phyloP scores from a whole-genome alignment of 2,113 vertebrate species.

The Trachemys scripta region DNA sequence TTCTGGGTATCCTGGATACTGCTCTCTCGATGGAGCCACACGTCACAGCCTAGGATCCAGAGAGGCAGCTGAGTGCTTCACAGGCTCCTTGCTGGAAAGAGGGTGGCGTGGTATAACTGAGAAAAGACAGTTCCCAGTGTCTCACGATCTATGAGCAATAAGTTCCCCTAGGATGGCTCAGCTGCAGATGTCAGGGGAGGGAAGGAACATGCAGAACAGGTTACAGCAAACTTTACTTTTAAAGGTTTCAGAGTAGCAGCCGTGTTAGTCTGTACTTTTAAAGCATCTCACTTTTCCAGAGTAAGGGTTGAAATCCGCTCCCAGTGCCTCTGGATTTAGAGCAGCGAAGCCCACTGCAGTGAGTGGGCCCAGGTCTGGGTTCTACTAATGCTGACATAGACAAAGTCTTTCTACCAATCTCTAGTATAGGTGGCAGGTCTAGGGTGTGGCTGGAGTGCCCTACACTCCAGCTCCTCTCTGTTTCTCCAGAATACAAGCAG shows the following conservation, averaged over 20 bases:
- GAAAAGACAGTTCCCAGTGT: neutral
- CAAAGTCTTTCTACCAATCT: neutral
- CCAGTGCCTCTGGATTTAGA: neutral
- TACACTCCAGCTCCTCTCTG: neutral
- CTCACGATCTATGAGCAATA: neutral
- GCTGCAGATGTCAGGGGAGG: neutral
- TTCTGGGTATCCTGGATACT: neutral
- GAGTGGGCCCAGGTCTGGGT: neutral
- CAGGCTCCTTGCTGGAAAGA: neutral
- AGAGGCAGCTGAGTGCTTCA: neutral
- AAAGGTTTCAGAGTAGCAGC: too few relatives aligned
- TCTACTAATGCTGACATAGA: neutral
- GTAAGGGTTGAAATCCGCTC: neutral
- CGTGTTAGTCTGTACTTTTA: too few relatives aligned
- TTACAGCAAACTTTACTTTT: neutral
- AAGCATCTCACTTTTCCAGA: neutral
- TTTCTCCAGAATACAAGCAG: neutral
- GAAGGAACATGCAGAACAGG: neutral
- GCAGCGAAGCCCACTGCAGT: neutral
- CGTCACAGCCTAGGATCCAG: neutral
- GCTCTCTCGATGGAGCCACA: neutral
- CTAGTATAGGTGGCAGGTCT: neutral
- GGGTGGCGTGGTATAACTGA: neutral
- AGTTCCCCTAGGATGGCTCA: neutral
- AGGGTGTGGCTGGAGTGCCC: neutral